These are phyloP conservation scores for Amblyraja radiata DNA, from an alignment of 2,797 vertebrate species.

Conservation along the genomic window DNA sequence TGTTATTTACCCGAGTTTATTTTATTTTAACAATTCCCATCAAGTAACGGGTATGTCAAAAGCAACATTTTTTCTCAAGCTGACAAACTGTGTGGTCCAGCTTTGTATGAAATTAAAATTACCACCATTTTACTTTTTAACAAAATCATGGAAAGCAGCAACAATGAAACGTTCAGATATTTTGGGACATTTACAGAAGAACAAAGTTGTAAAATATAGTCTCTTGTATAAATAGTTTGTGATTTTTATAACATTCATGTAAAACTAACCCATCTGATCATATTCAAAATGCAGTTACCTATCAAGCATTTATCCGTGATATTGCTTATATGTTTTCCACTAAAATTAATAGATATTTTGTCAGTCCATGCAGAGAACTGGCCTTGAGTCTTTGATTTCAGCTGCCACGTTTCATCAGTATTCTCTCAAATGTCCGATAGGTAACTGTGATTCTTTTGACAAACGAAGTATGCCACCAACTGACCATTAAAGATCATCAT, in stretches of 20 bases:
- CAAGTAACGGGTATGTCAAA: neutral
- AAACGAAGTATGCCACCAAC: slow-evolving; percentile 63
- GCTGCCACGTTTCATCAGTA: neutral
- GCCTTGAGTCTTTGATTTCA: neutral
- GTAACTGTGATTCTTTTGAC: slow-evolving; percentile 54
- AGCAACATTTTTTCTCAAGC: neutral
- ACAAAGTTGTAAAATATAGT: neutral
- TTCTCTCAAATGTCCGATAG: slow-evolving; percentile 50
- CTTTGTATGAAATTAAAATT: neutral
- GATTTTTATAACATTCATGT: neutral
- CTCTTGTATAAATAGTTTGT: neutral
- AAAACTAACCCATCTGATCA: neutral
- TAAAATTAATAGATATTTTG: neutral
- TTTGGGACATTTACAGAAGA: neutral
- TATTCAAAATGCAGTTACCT: neutral
- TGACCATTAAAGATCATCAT: slow-evolving; percentile 69
- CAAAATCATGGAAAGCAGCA: neutral
- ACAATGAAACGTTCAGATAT: neutral
- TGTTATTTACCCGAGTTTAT: neutral
- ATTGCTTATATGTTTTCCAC: neutral
- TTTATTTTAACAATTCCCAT: neutral
- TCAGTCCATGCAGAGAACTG: neutral
- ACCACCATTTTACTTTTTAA: neutral
- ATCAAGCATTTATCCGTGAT: neutral
- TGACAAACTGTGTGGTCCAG: neutral